Evolutionary conservation across 2,113 vertebrate species (phyloP), one percentile per base, ranked within the genome.

Genomic region (Heterochromis multidens): DNA sequence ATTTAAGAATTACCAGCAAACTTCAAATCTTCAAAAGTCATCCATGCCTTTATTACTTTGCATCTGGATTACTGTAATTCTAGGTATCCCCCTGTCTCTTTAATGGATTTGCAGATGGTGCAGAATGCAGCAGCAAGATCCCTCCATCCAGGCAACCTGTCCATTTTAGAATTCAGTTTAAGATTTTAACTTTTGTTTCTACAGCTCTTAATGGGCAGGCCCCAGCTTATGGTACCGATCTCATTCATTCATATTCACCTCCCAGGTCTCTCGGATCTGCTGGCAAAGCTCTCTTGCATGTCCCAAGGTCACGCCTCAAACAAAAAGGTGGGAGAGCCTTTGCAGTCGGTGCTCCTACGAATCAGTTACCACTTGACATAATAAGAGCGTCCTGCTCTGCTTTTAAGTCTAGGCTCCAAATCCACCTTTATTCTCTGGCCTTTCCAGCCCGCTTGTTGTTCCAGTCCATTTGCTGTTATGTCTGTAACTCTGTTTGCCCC

Each of bases 191-290:
- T 70, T 46, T 12, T 70, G 40, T 70, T 70, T 70, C 40, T 46
- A 46, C 0, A 16, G 5, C 40, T 70, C 0, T 7, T 11, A 70
- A 19, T 29, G 0, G 65, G 0, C 40, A 70, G 16, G 23, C 65
- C 0, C 23, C 16, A 49, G 2, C 16, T 46, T 70, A 19, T 12
- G 9, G 27, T 12, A 4, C 14, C 9, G 17, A 29, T 70, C 23
- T 29, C 23, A 29, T 29, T 46, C 65, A 3, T 16, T 70, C 23
- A 70, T 40, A 70, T 29, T 70, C 5, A 27, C 37, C 23, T 4
- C 27, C 5, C 65, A 46, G 65, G 65, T 29, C 40, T 46, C 40
- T 3, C 40, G 1, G 23, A 46, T 2, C 65, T 70, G 5, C 16
- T 46, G 40, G 23, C 40, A 29, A 70, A 70, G 65, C 65, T 70